Percentiles rank a stretch among this genome's conserved stretches.
phyloP scores from a whole-genome alignment of 2,113 vertebrate genomes.

The Percina caprodes region DNA sequence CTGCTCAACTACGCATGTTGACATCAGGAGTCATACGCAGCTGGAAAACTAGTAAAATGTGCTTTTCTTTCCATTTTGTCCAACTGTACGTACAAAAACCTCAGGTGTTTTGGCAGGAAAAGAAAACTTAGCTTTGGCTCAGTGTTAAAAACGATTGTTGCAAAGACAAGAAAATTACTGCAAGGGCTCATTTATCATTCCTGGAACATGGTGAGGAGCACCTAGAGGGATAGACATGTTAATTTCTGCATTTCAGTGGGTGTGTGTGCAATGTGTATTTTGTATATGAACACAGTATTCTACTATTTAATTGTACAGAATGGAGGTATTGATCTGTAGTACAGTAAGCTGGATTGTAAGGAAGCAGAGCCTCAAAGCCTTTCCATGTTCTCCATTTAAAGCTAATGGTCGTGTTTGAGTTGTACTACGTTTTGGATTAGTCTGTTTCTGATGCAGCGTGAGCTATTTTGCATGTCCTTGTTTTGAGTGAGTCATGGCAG shows the following conservation, averaged over 20 bases:
- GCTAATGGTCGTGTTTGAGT: conserved; percentile 31
- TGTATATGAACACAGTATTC: conserved; percentile 17
- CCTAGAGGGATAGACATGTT: conserved; percentile 37
- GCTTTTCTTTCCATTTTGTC: conserved; percentile 53
- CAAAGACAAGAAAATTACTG: conserved; percentile 59
- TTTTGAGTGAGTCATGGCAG: conserved; percentile 67
- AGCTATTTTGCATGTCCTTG: conserved; percentile 60
- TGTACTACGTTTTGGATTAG: conserved; percentile 31
- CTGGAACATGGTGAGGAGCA: conserved; percentile 29
- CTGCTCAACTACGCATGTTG: conserved; percentile 6
- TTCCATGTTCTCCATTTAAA: conserved; percentile 26
- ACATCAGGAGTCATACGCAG: conserved; percentile 22
- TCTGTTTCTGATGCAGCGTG: conserved; percentile 53
- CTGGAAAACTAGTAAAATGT: conserved; percentile 41
- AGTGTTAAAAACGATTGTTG: conserved; percentile 43
- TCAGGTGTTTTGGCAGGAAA: conserved; percentile 63
- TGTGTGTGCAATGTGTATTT: conserved; percentile 32
- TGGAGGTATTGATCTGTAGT: conserved; percentile 25
- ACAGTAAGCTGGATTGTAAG: background rate
- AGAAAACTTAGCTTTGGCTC: conserved; percentile 60
- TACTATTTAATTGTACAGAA: conserved; percentile 23
- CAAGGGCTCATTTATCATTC: conserved; percentile 45
- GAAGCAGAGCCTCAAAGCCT: background rate
- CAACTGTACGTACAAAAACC: conserved; percentile 9
- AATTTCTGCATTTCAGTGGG: conserved; percentile 31